phyloP scores from a whole-genome alignment of 2,113 vertebrate genomes.

The Vicugna pacos region DNA sequence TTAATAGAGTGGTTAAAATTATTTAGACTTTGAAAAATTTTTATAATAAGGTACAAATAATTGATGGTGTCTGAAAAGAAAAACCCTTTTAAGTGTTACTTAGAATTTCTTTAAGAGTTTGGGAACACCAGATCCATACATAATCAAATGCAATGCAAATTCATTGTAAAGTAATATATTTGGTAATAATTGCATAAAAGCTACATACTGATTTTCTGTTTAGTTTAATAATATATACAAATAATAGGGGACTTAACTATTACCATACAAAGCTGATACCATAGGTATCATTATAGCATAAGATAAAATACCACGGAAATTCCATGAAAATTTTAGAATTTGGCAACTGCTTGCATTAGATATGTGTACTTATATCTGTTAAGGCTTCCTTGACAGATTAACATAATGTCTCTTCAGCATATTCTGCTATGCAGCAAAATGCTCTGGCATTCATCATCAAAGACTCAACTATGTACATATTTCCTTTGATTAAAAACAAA shows the following conservation, averaged over 20 bases:
- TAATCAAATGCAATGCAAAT: background rate
- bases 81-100: background rate
- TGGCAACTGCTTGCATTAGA: constrained; percentile 24
- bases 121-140: background rate
- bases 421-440: constrained; percentile 68
- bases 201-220: background rate
- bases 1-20: background rate
- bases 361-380: constrained; percentile 33
- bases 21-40: background rate
- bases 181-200: background rate
- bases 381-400: constrained; percentile 50
- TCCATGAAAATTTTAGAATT: constrained; percentile 36
- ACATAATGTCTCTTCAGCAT: constrained; percentile 67
- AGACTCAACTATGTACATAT: constrained; percentile 32
- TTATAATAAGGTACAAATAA: background rate
- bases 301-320: constrained; percentile 2
- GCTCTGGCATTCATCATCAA: constrained; percentile 32
- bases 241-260: background rate
- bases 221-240: background rate
- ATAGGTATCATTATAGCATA: constrained; percentile 19
- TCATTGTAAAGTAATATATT: background rate
- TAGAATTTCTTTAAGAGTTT: background rate
- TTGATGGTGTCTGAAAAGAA: background rate
- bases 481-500: constrained; percentile 56
- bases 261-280: background rate